These are phyloP conservation scores for Morpho deidamia DNA, from an alignment of 2,888 invertebrate genomes.

Conservation along the genomic window DNA sequence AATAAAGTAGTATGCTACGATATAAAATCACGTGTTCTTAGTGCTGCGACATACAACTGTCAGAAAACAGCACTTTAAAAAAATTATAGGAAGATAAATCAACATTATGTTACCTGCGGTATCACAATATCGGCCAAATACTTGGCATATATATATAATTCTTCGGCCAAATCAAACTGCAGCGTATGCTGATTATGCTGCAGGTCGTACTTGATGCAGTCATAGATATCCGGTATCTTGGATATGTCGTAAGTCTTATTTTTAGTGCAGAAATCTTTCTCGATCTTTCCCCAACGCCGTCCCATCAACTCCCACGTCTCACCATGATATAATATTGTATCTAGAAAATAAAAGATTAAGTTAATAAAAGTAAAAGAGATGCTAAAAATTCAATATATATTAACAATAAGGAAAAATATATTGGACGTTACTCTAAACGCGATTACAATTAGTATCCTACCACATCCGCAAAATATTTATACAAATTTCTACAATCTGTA, in stretches of 20 bases:
- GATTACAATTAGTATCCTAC: no score
- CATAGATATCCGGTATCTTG: constrained; percentile 99
- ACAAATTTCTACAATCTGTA: no score
- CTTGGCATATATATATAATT: constrained; percentile 96
- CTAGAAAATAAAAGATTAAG: constrained; percentile 54
- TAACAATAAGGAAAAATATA: no score
- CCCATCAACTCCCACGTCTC: constrained; percentile 99
- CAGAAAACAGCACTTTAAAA: no score
- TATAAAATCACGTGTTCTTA: no score
- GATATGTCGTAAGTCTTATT: constrained; percentile 97
- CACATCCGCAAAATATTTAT: no score
- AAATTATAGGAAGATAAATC: no score
- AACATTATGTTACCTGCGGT: constrained; percentile 85
- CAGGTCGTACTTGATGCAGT: constrained; percentile 99
- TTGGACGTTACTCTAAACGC: no score
- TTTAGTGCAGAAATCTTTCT: constrained; percentile 98
- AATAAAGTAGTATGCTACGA: no score
- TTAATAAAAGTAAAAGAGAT: not conserved
- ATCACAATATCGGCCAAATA: constrained; percentile 99
- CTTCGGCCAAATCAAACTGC: constrained; percentile 94
- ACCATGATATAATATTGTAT: constrained; percentile 96
- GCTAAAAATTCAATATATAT: no score
- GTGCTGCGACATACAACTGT: no score
- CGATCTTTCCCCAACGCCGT: constrained; percentile 97
- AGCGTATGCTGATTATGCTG: constrained; percentile 98